Percentiles rank a stretch among this genome's conserved stretches.
phyloP scores from a whole-genome alignment of 2,797 vertebrate genomes.

The Bryconaethiops microstoma region DNA sequence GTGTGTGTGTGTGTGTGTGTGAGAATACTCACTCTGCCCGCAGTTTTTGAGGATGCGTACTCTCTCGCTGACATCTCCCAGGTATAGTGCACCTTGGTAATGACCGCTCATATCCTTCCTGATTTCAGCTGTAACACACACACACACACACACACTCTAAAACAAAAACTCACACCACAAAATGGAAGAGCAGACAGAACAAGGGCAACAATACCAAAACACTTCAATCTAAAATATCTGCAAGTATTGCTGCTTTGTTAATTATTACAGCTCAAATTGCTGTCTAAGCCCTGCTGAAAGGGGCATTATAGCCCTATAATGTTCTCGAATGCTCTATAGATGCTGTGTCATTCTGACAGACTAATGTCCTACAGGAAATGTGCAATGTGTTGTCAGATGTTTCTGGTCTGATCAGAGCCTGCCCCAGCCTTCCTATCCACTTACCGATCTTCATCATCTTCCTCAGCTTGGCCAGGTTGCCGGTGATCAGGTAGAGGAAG shows the following conservation, averaged over 20 bases:
- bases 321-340: too few species aligned
- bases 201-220: neutral
- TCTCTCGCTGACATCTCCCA: conserved; percentile 93
- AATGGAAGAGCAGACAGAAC: neutral
- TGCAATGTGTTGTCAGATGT: too few species aligned
- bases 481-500: conserved; percentile 96
- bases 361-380: neutral
- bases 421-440: conserved; percentile 39
- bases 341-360: neutral
- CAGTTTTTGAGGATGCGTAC: conserved; percentile 97
- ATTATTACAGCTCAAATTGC: too few species aligned
- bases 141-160: neutral
- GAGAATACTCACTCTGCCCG: conserved; percentile 89
- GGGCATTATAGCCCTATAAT: neutral
- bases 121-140: conserved; percentile 85
- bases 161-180: neutral
- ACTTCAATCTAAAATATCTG: neutral
- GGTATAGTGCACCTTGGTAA: conserved; percentile 95
- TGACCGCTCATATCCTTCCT: conserved; percentile 99
- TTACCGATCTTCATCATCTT: conserved; percentile 99
- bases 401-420: too few species aligned
- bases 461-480: conserved; percentile 93
- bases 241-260: too few species aligned
- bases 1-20: too few species aligned
- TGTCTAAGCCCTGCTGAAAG: neutral